Percentiles rank a stretch among this genome's conserved stretches.
phyloP scores from a whole-genome alignment of 23 tunicate genomes.

The Trididemnum nubilum region DNA sequence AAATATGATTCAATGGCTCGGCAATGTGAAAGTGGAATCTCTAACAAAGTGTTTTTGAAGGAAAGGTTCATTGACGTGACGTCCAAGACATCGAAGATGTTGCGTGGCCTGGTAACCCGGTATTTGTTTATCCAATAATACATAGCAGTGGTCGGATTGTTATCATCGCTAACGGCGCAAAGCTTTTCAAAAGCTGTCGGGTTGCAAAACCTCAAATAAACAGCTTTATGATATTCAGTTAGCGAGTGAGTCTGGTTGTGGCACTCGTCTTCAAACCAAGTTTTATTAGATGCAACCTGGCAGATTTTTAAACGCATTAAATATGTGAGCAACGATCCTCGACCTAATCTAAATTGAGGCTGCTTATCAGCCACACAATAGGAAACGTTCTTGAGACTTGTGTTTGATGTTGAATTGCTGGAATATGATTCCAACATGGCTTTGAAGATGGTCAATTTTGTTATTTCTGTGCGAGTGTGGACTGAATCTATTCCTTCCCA shows the following conservation, averaged over 20 bases:
- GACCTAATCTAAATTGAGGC: constrained; percentile 31
- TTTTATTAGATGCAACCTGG: constrained; percentile 21
- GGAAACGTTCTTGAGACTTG: neutral
- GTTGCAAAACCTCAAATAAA: constrained; percentile 57
- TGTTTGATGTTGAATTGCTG: neutral
- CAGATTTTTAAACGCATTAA: constrained; percentile 50
- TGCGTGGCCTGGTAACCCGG: neutral
- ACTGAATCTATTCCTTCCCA: no score
- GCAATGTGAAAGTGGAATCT: neutral
- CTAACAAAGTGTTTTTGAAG: neutral
- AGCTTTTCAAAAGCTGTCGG: neutral
- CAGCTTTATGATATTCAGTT: constrained; percentile 53
- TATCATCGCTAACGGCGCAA: neutral
- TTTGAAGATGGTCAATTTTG: no score
- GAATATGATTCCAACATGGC: no score
- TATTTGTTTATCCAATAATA: neutral
- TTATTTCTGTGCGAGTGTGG: no score
- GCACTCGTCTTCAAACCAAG: constrained; percentile 52
- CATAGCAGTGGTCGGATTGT: neutral
- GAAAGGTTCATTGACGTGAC: no score
- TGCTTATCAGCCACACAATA: neutral
- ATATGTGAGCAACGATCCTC: constrained; percentile 55
- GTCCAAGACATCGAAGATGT: neutral
- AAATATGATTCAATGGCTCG: constrained; percentile 31
- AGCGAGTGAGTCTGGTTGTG: constrained; percentile 2